phyloP scores from a whole-genome alignment of 2,113 vertebrate genomes.

The Antennarius striatus region DNA sequence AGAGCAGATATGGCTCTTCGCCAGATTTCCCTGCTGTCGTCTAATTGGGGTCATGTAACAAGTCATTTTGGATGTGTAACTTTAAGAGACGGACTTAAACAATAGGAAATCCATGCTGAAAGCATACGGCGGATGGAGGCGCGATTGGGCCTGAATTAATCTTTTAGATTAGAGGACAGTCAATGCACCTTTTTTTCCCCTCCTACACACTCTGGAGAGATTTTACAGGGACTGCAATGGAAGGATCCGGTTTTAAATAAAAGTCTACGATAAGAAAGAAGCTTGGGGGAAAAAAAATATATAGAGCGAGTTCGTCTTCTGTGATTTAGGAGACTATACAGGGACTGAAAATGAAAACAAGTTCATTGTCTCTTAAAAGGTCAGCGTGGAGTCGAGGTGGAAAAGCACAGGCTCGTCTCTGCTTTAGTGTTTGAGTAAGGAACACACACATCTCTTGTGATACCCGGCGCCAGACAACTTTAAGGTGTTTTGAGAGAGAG shows the following conservation, averaged over 20 bases:
- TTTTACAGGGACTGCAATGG: not conserved
- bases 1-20: conserved; percentile 66
- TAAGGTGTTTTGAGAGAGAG: not conserved
- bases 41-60: conserved; percentile 75
- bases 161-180: conserved; percentile 46
- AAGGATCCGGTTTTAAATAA: conserved; percentile 33
- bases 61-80: conserved; percentile 65
- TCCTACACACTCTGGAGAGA: not conserved
- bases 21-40: conserved; percentile 62
- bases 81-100: conserved; percentile 62
- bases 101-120: conserved; percentile 44
- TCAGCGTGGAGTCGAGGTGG: not conserved
- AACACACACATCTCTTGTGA: conserved; percentile 9
- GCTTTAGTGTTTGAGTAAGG: not conserved
- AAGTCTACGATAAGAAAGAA: conserved; percentile 31
- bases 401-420: conserved; percentile 10
- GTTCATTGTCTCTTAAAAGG: conserved; percentile 10
- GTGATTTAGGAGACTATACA: conserved; percentile 34
- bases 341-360: conserved; percentile 32
- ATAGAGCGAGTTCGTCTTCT: conserved; percentile 24
- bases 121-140: conserved; percentile 39
- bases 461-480: conserved; percentile 13
- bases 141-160: conserved; percentile 56
- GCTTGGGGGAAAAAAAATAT: conserved; percentile 4
- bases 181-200: conserved; percentile 5